phyloP scores from a whole-genome alignment of 1,140 invertebrate species.

The Sminthurinus signatus region DNA sequence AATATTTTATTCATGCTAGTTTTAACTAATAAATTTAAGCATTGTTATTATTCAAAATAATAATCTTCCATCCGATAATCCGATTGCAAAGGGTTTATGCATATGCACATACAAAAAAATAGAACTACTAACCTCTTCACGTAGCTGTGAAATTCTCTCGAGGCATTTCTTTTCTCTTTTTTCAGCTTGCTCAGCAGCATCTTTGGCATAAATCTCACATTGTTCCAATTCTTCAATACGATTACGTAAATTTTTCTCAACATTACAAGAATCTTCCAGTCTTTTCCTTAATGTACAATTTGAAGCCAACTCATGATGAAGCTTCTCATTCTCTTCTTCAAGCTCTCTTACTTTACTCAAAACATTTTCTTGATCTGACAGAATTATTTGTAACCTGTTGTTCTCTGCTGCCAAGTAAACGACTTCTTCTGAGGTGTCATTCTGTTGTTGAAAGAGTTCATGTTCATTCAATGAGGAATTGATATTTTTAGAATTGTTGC shows the following conservation, averaged over 20 bases:
- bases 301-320: slow-evolving; percentile 40
- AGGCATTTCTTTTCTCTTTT: slow-evolving; percentile 26
- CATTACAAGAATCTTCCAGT: slow-evolving; percentile 41
- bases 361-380: slow-evolving; percentile 46
- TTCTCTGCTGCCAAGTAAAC: slow-evolving; percentile 41
- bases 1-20: no score
- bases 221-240: slow-evolving; percentile 46
- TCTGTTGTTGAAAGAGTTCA: no score
- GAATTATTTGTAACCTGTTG: slow-evolving; percentile 42
- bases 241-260: slow-evolving; percentile 42
- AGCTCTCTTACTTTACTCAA: slow-evolving; percentile 42
- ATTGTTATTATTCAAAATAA: no score
- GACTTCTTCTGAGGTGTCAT: slow-evolving; percentile 2
- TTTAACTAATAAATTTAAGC: no score
- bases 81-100: no score
- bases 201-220: slow-evolving; percentile 39
- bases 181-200: slow-evolving; percentile 38
- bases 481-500: no score
- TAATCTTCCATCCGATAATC: no score
- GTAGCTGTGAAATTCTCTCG: slow-evolving; percentile 27
- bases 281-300: slow-evolving; percentile 36
- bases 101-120: no score
- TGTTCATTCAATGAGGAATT: no score
- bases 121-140: no score
- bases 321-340: slow-evolving; percentile 43